A percentile compares a stretch with the other conserved stretches of the same genome.
These are phyloP conservation scores for Sebastes nivosus DNA, from an alignment of 2,797 vertebrate genomes.

Conservation along the genomic window DNA sequence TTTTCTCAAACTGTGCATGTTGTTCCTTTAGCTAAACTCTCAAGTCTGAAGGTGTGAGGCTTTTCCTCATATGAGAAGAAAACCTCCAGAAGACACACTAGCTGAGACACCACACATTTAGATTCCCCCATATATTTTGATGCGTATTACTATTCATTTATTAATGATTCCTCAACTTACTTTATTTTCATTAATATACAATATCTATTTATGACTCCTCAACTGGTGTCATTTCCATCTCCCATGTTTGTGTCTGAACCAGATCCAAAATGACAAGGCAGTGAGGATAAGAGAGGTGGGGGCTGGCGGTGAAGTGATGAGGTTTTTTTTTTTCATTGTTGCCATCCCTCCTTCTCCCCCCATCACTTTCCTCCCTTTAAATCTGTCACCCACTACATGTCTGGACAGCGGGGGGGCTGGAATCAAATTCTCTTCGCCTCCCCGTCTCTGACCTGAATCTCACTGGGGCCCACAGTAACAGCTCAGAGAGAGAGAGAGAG, in stretches of 20 bases:
- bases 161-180: conserved; percentile 10
- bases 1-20: neutral
- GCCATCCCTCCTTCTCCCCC: conserved; percentile 20
- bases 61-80: neutral
- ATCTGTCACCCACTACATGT: conserved; percentile 77
- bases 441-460: conserved; percentile 79
- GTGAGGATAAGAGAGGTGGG: conserved; percentile 25
- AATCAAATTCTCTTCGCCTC: conserved; percentile 79
- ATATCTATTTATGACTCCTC: conserved; percentile 46
- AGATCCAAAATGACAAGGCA: conserved; percentile 46
- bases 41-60: neutral
- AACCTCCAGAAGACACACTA: neutral
- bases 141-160: neutral
- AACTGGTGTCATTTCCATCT: conserved; percentile 24
- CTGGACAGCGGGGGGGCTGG: conserved; percentile 68
- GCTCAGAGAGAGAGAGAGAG: conserved; percentile 37
- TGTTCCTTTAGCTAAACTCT: neutral
- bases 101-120: neutral
- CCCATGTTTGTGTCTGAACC: conserved; percentile 47
- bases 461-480: conserved; percentile 56
- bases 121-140: neutral
- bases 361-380: conserved; percentile 57
- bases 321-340: conserved; percentile 38
- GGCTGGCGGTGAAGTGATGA: conserved; percentile 42
- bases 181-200: conserved; percentile 39